Percentiles rank a stretch among this genome's conserved stretches.
Conservation (phyloP, 2,113 vertebrate genomes). For the Otocyon megalotis region DNA sequence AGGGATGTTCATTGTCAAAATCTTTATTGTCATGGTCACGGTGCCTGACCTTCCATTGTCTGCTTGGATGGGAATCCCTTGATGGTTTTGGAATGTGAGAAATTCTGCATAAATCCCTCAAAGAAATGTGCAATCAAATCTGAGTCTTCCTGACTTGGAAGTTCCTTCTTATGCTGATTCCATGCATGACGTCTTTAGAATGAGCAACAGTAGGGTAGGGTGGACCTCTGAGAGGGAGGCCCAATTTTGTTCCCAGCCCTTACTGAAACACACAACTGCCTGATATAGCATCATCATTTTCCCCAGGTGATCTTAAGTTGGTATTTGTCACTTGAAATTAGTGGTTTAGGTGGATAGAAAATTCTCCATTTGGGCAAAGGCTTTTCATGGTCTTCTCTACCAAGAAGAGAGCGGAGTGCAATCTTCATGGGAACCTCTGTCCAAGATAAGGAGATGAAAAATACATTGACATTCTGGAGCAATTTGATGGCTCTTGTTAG, state of each 20-base stretch:
- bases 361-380: background rate
- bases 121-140: accelerated
- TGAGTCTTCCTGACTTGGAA: background rate
- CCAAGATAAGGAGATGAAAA: background rate
- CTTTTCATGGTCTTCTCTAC: background rate
- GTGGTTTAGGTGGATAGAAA: background rate
- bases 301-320: accelerated
- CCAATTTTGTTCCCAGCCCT: background rate
- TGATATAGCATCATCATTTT: no score
- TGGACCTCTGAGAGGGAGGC: background rate
- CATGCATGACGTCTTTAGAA: accelerated
- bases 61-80: background rate
- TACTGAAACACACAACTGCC: accelerated
- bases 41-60: no score
- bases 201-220: accelerated
- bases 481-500: background rate
- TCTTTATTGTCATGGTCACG: no score
- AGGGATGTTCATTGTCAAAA: background rate
- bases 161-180: background rate
- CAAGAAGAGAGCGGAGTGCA: background rate
- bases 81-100: background rate
- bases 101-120: background rate
- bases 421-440: background rate
- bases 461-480: background rate
- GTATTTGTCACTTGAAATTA: background rate